Evolutionary conservation across 92 coral and sea anemone species (phyloP), one percentile per base, ranked within the genome.

Genomic region (Epizoanthus scotinus): DNA sequence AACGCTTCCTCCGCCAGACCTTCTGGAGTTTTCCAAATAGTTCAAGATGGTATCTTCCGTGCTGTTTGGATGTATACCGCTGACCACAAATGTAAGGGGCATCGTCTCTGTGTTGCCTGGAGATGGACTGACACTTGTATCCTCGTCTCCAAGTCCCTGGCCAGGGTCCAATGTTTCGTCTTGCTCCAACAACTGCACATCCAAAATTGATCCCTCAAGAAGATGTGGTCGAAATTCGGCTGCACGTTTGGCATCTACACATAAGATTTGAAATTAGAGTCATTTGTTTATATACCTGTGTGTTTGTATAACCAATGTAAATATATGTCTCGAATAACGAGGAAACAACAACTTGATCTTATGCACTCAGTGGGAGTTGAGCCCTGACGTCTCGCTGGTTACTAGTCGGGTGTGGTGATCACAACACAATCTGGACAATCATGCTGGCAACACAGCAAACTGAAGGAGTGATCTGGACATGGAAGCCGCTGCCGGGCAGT

Each of bases 11-110:
- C 84, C 88, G 5, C 88, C 88, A 29, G 88, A 77, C 24, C 88
- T 81, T 56, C 70, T 78, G 18, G 63, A 24, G 66, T 78, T 77
- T 27, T 68, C 88, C 67, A 92, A 82, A 84, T 86, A 92, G 63
- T 70, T 74, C 13, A 25, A 2, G 49, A 92, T 38, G 3, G 93
- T 57, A 57, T 88, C 91, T 36, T 86, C 71, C 3, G 89, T 78
- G n/a, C 88, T 89, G 3, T 17, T 25, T 31, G 83, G 68, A 3
- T 86, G 57, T 21, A 92, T 58, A 65, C 91, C 97, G 68, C 87
- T 84, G 47, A 89, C 86, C 36, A 82, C 54, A 54, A 92, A 85
- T 18, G 82, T 56, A 52, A 26, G 62, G 31, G 34, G 62, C 19
- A 3, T n/a, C 13, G 73, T 56, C 13, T 60, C 63, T 5, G 53